These are phyloP conservation scores for Xiphydria camelus DNA, from an alignment of 2,888 invertebrate species.

Conservation along the genomic window DNA sequence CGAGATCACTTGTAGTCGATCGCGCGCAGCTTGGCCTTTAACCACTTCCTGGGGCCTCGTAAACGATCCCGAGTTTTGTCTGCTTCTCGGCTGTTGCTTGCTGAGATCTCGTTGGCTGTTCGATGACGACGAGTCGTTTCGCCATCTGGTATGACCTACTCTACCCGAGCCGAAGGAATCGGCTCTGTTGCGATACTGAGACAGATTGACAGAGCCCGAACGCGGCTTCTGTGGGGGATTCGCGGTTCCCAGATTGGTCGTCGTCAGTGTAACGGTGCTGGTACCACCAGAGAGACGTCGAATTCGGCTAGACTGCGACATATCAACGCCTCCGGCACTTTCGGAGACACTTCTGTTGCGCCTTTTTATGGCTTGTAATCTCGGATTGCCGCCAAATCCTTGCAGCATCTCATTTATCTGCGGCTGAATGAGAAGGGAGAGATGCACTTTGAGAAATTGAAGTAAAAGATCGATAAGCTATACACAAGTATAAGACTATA, in stretches of 20 bases:
- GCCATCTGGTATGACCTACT: constrained; percentile 41
- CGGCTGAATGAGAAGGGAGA: constrained; percentile 57
- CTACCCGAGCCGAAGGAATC: constrained; percentile 53
- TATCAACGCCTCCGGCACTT: constrained; percentile 60
- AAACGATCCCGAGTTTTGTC: constrained; percentile 45
- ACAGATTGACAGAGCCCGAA: constrained; percentile 37
- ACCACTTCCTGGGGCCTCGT: constrained; percentile 38
- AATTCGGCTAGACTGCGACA: constrained; percentile 41
- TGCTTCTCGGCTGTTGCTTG: constrained; percentile 38
- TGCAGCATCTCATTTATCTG: constrained; percentile 66
- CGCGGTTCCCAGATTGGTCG: constrained; percentile 25
- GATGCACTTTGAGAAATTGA: too few species aligned
- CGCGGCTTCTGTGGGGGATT: constrained; percentile 34
- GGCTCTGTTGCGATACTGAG: constrained; percentile 48
- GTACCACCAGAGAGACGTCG: constrained; percentile 54
- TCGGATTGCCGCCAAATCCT: constrained; percentile 58
- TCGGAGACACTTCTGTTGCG: constrained; percentile 72
- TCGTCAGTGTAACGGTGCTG: constrained; percentile 45
- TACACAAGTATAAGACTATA: too few species aligned
- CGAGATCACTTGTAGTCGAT: constrained; percentile 22
- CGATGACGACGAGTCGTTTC: constrained; percentile 38
- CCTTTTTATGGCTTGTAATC: constrained; percentile 59
- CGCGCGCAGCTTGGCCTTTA: constrained; percentile 23
- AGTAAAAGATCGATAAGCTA: too few species aligned
- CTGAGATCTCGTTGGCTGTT: constrained; percentile 39